Base-by-base conservation (phyloP, 2,888 invertebrate species). In the Tridacna crocea region DNA sequence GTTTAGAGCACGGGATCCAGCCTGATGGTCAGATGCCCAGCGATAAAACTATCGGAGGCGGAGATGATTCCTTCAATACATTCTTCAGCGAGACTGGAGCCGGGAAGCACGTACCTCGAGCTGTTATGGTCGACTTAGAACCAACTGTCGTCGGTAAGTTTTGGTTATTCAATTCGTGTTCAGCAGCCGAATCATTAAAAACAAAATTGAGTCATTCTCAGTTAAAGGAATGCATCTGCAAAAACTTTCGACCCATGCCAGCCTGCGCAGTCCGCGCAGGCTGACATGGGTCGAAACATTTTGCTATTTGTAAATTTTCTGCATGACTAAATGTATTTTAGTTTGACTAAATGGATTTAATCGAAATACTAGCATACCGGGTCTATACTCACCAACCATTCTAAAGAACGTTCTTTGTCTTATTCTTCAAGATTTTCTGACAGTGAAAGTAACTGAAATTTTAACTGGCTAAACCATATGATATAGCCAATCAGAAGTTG, bases 91-190 rank as follows among this genome's bases (percentile, higher is more conserved):
- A 98, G 95, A 99, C 98, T 82, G 98, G 98, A 65, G 97, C 98
- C 55, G 98, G 98, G 93, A 98, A 98, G 94, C 98, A 98, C 94
- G 98, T 98, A 17, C 98, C 98, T 68, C 96, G 98, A 90, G 91
- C 92, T 97, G 98, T 98, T 81, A 98, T 98, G 93, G 98, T 99
- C 17, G 99, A 99, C 95, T 95, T 99, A 94, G 98, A 98, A 95
- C 99, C 99, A 85, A 98, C 98, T 88, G 99, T 99, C 92, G 98
- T 99, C 88, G 97, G 97, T 96, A 93, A 95, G 95, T 65, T 48
- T 22, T 3, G 47, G 12, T 0, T 55, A 13, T 51, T 51, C 51
- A 17, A 51, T 17, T 51, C 51, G 17, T 51, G 12, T 17, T 51
- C 13, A 13, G 13, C 51, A 51, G 17, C 17, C 51, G 12, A 17